A percentile compares a stretch with the other conserved stretches of the same genome.
Conservation (phyloP, 1,140 invertebrate species). For the Zaprionus vittiger region DNA sequence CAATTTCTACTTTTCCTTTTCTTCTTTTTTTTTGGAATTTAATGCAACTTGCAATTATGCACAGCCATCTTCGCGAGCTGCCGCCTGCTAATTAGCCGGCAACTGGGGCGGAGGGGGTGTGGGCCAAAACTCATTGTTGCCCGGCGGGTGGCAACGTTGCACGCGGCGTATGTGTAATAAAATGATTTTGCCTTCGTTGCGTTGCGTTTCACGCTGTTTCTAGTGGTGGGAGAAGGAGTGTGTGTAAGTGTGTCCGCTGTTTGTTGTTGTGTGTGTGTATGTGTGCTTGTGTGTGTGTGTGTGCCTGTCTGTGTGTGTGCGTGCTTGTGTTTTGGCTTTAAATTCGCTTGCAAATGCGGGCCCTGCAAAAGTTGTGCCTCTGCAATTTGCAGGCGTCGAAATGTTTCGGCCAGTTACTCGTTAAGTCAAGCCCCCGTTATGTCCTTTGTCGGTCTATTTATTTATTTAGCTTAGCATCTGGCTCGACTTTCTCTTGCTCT, state of each 20-base stretch:
- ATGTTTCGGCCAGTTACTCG: constrained; percentile 31
- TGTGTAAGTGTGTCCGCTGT: not conserved
- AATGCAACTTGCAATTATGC: constrained; percentile 58
- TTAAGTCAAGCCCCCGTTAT: constrained; percentile 14
- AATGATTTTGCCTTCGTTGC: constrained; percentile 16
- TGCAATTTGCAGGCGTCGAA: constrained; percentile 33
- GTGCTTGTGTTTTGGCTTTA: constrained; percentile 21
- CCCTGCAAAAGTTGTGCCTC: constrained; percentile 37
- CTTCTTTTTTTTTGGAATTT: constrained; percentile 27
- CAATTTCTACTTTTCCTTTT: constrained; percentile 40
- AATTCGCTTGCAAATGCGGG: constrained; percentile 32
- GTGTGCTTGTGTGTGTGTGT: constrained; percentile 4
- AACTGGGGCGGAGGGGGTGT: constrained; percentile 16
- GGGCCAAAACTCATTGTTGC: constrained; percentile 3
- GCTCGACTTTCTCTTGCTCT: not conserved
- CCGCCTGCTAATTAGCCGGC: constrained; percentile 50
- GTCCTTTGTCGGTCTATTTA: constrained; percentile 34
- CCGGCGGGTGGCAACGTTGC: not conserved
- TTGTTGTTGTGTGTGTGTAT: not conserved
- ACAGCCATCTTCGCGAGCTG: constrained; percentile 48
- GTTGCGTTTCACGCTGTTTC: not conserved
- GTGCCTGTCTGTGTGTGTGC: constrained; percentile 6
- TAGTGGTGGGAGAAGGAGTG: not conserved
- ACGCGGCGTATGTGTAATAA: constrained; percentile 45
- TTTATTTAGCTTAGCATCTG: constrained; percentile 37